These are phyloP conservation scores for Scolanthus callimorphus DNA, from an alignment of 92 coral and sea anemone species.

Conservation along the genomic window DNA sequence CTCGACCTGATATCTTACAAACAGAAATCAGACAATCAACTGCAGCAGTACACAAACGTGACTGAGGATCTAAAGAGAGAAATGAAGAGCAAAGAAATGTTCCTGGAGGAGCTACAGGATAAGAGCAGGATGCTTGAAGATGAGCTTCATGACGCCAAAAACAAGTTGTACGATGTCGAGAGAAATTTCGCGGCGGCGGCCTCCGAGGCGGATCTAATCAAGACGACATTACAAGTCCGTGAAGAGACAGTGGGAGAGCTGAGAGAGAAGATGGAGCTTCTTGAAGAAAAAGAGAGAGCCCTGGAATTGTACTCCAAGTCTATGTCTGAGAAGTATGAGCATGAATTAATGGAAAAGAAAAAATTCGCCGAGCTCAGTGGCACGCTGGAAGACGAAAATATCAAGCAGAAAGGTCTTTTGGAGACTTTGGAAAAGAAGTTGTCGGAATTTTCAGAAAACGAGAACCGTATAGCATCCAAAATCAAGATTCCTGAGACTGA, in stretches of 20 bases:
- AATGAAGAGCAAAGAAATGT: constrained; percentile 40
- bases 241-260: constrained; percentile 56
- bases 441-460: constrained; percentile 2
- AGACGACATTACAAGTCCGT: constrained; percentile 43
- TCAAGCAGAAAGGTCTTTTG: constrained; percentile 29
- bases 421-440: constrained; percentile 50
- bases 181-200: constrained; percentile 35
- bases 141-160: constrained; percentile 32
- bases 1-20: constrained; percentile 30
- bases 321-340: constrained; percentile 63
- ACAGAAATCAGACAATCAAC: constrained; percentile 59
- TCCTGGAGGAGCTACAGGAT: constrained; percentile 28
- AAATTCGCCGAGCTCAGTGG: constrained; percentile 35
- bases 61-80: constrained; percentile 62
- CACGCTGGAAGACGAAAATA: constrained; percentile 38
- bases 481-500: neutral
- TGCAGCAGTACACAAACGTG: constrained; percentile 41
- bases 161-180: constrained; percentile 34
- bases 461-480: neutral
- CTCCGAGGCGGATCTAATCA: constrained; percentile 44
- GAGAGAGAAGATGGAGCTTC: constrained; percentile 57
- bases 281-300: constrained; percentile 76
- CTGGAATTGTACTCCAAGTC: constrained; percentile 72
- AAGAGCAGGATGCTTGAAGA: constrained; percentile 41
- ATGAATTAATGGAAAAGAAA: constrained; percentile 50